Percentiles rank a stretch among this genome's conserved stretches.
Conservation (phyloP, 2,888 invertebrate species). For the Ectemnius continuus region DNA sequence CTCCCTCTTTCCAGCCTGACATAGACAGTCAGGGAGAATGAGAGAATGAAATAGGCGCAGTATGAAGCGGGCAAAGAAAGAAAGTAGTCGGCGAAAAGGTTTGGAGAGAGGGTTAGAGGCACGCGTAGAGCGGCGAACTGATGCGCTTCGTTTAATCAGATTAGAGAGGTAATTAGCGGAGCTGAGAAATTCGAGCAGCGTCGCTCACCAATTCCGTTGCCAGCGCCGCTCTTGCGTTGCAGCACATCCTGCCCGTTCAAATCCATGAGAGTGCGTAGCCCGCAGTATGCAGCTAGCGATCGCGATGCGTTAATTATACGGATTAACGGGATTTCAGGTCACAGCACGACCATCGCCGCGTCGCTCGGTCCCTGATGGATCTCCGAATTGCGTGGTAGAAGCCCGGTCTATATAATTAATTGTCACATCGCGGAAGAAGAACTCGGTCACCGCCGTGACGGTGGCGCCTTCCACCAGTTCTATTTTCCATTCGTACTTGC, state of each 20-base stretch:
- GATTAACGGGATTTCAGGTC: conserved; percentile 49
- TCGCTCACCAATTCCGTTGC: background rate
- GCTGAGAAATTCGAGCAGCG: conserved; percentile 35
- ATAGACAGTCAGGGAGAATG: background rate
- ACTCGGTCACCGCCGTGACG: conserved; percentile 18
- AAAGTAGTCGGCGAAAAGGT: no score
- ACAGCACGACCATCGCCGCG: conserved; percentile 11
- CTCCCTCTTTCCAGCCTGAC: background rate
- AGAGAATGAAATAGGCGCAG: background rate
- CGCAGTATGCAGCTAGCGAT: conserved; percentile 47
- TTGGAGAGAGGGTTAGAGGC: background rate
- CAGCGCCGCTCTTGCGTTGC: no score
- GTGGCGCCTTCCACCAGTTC: background rate
- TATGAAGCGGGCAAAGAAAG: conserved; percentile 9
- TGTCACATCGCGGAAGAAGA: conserved; percentile 35
- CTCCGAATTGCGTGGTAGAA: conserved; percentile 55
- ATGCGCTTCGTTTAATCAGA: conserved; percentile 52
- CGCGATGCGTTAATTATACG: conserved; percentile 53
- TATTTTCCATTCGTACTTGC: no score
- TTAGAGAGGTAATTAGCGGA: conserved; percentile 54
- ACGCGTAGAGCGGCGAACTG: background rate
- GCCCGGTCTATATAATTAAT: conserved; percentile 51
- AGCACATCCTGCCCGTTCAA: conserved; percentile 3
- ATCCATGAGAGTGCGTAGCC: conserved; percentile 13
- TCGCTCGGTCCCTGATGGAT: conserved; percentile 48